These are phyloP conservation scores for Percina caprodes DNA, from an alignment of 2,113 vertebrate species.

Conservation along the genomic window DNA sequence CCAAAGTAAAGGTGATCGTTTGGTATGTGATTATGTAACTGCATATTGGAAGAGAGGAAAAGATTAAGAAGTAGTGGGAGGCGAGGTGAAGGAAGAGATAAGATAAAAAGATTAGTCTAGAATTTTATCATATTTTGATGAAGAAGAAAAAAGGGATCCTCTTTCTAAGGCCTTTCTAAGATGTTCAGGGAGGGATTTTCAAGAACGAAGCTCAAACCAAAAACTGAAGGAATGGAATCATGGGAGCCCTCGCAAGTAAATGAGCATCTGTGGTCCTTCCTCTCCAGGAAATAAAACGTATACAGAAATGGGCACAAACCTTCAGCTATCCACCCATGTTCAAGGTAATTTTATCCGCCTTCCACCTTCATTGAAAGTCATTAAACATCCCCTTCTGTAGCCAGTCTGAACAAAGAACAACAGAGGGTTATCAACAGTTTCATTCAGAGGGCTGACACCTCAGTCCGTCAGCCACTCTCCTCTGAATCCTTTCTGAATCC, in stretches of 20 bases:
- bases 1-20: slow-evolving; percentile 26
- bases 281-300: slow-evolving; percentile 19
- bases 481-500: slow-evolving; percentile 25
- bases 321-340: slow-evolving; percentile 3
- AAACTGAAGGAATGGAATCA: slow-evolving; percentile 18
- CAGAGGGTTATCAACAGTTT: slow-evolving; percentile 39
- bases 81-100: slow-evolving; percentile 24
- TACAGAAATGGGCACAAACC: slow-evolving; percentile 29
- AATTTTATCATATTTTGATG: slow-evolving; percentile 10
- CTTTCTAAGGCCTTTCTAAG: slow-evolving; percentile 63
- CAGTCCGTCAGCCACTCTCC: slow-evolving; percentile 50
- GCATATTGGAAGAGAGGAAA: slow-evolving; percentile 68
- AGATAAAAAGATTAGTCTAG: slow-evolving; percentile 25
- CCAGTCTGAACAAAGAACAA: slow-evolving; percentile 43
- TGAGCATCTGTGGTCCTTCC: slow-evolving; percentile 35
- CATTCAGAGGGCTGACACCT: slow-evolving; percentile 33
- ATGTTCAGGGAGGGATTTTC: slow-evolving; percentile 24
- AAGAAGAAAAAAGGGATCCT: slow-evolving; percentile 30
- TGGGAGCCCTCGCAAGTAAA: slow-evolving; percentile 5
- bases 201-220: slow-evolving; percentile 21
- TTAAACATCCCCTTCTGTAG: slow-evolving; percentile 17
- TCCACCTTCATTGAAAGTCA: slow-evolving; percentile 13
- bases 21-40: slow-evolving; percentile 63
- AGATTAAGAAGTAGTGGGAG: slow-evolving; percentile 13
- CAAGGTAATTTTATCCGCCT: slow-evolving; percentile 18